Evolutionary conservation across 2,888 invertebrate species (phyloP).

Genomic region (Chloromyia formosa): DNA sequence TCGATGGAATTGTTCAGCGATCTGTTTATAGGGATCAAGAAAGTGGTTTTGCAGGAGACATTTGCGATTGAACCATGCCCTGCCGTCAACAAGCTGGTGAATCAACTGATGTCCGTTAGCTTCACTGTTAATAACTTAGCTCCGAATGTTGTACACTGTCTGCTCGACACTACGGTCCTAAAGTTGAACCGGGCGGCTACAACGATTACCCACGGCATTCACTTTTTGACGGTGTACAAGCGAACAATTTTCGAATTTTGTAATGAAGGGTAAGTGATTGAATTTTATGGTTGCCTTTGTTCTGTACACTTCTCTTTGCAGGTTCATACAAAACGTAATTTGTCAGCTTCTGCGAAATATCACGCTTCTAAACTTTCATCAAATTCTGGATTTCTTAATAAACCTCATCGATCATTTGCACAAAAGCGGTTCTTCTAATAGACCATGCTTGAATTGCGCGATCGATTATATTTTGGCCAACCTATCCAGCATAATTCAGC

Average conservation of each 20-base stretch:
- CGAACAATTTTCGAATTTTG: slow-evolving; percentile 54
- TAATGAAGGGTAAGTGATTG: slow-evolving; percentile 47
- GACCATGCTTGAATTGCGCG: slow-evolving; percentile 50
- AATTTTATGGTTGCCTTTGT: background rate
- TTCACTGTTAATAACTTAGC: slow-evolving; percentile 48
- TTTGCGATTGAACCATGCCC: slow-evolving; percentile 45
- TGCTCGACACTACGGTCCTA: slow-evolving; percentile 49
- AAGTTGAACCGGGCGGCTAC: slow-evolving; percentile 45
- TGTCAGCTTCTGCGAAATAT: slow-evolving; percentile 51
- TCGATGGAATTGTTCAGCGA: slow-evolving; percentile 48
- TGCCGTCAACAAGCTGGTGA: slow-evolving; percentile 49
- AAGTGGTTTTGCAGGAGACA: slow-evolving; percentile 42
- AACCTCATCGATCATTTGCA: slow-evolving; percentile 51
- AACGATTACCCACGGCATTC: slow-evolving; percentile 57
- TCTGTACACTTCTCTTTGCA: slow-evolving; percentile 29
- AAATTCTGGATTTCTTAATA: slow-evolving; percentile 56
- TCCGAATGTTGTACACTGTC: slow-evolving; percentile 44
- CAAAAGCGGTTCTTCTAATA: background rate
- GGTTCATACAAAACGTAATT: slow-evolving; percentile 53
- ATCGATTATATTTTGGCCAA: slow-evolving; percentile 53
- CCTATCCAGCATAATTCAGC: slow-evolving; percentile 43
- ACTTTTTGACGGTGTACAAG: slow-evolving; percentile 59
- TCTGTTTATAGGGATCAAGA: slow-evolving; percentile 50
- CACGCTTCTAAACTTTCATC: slow-evolving; percentile 52
- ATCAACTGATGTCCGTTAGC: slow-evolving; percentile 49